phyloP scores from a whole-genome alignment of 2,113 vertebrate species.

The Dendrocopos noguchii region DNA sequence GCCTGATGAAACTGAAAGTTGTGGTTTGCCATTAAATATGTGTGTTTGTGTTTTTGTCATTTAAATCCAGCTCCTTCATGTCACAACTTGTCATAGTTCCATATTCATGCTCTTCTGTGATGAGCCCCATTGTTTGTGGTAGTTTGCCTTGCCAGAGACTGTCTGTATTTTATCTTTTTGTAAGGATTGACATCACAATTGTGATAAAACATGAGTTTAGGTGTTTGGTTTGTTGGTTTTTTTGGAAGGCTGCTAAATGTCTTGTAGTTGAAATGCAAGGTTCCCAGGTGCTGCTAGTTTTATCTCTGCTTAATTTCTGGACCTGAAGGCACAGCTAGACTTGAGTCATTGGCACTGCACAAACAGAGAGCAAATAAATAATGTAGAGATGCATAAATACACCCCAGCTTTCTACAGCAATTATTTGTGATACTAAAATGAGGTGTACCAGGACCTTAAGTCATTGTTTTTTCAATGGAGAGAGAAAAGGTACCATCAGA shows the following conservation, averaged over 20 bases:
- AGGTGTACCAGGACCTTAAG: neutral
- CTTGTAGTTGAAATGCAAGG: neutral
- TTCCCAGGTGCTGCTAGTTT: neutral
- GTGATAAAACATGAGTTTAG: neutral
- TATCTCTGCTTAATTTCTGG: neutral
- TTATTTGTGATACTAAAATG: neutral
- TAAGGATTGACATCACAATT: neutral
- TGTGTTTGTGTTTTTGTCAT: neutral
- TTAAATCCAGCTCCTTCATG: neutral
- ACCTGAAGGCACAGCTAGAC: neutral
- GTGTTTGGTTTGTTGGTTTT: neutral
- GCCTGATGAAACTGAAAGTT: neutral
- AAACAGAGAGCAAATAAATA: neutral
- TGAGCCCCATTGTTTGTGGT: neutral
- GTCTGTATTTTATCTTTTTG: neutral
- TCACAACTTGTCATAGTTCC: neutral
- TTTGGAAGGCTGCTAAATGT: neutral
- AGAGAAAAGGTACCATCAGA: neutral
- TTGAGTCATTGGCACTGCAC: neutral
- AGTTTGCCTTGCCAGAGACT: neutral
- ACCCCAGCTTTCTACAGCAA: neutral
- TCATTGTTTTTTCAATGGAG: neutral
- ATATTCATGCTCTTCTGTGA: neutral
- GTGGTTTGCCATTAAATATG: neutral
- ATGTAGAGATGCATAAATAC: too few species aligned